These are phyloP conservation scores for Cyclina sinensis DNA, from an alignment of 1,140 invertebrate species.

Conservation along the genomic window DNA sequence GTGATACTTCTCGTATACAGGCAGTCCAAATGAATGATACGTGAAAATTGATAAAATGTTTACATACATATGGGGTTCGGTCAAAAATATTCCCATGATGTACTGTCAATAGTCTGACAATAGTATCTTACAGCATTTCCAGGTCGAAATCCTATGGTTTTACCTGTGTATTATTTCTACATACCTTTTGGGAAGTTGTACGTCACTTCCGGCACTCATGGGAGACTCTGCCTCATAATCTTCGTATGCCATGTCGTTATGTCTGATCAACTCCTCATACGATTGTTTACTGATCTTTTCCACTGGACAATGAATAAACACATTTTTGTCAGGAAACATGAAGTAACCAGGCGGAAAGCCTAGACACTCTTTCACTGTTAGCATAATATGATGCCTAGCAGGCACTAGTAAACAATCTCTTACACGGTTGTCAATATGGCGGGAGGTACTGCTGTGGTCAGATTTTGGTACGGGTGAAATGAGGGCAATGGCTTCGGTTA, in stretches of 20 bases:
- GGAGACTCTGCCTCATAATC: conserved; percentile 52
- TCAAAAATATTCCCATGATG: too few relatives aligned
- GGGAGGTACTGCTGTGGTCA: neutral
- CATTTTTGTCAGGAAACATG: conserved; percentile 61
- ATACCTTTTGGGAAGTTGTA: conserved; percentile 41
- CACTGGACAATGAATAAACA: conserved; percentile 21
- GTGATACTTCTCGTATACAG: too few relatives aligned
- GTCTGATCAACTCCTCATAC: conserved; percentile 55
- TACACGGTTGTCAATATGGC: conserved; percentile 45
- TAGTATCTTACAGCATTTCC: too few relatives aligned
- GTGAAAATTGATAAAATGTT: too few relatives aligned
- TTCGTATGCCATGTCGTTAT: conserved; percentile 62
- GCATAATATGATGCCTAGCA: conserved; percentile 50
- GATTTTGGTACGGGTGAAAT: conserved; percentile 52
- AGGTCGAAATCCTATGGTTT: too few relatives aligned
- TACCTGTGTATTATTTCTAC: too few relatives aligned
- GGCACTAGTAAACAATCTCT: conserved; percentile 59
- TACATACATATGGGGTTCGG: too few relatives aligned
- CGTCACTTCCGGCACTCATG: neutral
- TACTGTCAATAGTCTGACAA: too few relatives aligned
- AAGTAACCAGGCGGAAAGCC: conserved; percentile 64
- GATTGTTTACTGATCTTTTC: conserved; percentile 56
- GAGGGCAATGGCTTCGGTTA: conserved; percentile 51
- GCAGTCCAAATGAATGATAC: too few relatives aligned
- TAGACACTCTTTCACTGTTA: conserved; percentile 61